Conservation (phyloP, 2,888 invertebrate species). For the Lasioglossum vierecki region DNA sequence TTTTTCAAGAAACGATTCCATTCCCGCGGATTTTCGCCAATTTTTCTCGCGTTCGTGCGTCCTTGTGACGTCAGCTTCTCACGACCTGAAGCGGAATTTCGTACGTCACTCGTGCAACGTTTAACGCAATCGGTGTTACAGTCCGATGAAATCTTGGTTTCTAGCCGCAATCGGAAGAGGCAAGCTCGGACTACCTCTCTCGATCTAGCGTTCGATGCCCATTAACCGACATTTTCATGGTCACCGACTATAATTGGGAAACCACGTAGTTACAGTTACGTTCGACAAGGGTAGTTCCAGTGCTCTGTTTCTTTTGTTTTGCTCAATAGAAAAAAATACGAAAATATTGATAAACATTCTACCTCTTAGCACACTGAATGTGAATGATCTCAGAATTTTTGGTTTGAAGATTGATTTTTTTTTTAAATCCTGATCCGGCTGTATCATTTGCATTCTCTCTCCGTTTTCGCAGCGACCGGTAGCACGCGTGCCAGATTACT, state of each 20-base stretch:
- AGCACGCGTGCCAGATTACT: neutral
- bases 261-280: too few relatives aligned
- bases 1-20: neutral
- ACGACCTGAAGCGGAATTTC: constrained; percentile 45
- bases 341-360: too few relatives aligned
- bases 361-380: too few relatives aligned
- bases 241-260: neutral
- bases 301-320: too few relatives aligned
- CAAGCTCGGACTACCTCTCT: constrained; percentile 33
- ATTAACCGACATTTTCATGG: constrained; percentile 28
- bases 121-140: constrained; percentile 45
- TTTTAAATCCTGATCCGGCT: too few relatives aligned
- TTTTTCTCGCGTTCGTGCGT: constrained; percentile 2
- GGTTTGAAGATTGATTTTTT: too few relatives aligned
- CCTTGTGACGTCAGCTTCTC: constrained; percentile 56
- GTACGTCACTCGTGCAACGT: constrained; percentile 26
- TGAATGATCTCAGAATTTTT: too few relatives aligned
- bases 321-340: too few relatives aligned
- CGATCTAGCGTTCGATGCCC: neutral
- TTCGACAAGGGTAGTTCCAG: too few relatives aligned
- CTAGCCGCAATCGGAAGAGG: neutral
- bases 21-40: constrained; percentile 12
- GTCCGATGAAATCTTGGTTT: constrained; percentile 22
- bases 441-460: neutral
- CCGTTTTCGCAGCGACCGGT: neutral